Percentiles rank a stretch among this genome's conserved stretches.
Evolutionary conservation across 2,888 invertebrate species (phyloP).

Genomic region (Eupithecia exiguata): DNA sequence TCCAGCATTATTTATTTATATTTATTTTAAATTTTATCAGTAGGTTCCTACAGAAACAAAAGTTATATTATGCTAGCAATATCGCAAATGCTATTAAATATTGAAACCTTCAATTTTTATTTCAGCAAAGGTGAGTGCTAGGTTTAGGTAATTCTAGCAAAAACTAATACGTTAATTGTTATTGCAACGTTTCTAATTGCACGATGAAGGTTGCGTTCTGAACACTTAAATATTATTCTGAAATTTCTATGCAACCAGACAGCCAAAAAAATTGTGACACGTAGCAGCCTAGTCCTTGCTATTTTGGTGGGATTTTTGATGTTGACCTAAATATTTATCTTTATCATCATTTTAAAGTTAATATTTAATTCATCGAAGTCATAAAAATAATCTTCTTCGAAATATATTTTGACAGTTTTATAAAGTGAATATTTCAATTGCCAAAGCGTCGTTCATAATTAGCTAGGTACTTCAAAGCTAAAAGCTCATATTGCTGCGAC

Average conservation of each 20-base stretch:
- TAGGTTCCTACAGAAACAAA: too few relatives aligned
- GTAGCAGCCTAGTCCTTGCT: not conserved
- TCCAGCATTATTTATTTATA: too few relatives aligned
- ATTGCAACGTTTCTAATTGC: not conserved
- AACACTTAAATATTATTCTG: not conserved
- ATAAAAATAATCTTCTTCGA: not conserved
- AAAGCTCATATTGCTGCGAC: not conserved
- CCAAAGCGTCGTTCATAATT: not conserved
- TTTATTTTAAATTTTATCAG: too few relatives aligned
- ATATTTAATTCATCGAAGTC: not conserved
- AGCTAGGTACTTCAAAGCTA: not conserved
- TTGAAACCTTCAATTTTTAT: not conserved
- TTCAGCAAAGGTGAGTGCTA: not conserved
- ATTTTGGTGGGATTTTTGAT: not conserved
- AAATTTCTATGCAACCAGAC: not conserved
- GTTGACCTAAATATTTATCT: slow-evolving; percentile 11
- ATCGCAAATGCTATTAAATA: not conserved
- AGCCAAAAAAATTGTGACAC: not conserved
- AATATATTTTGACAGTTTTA: not conserved
- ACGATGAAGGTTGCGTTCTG: not conserved
- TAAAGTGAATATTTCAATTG: not conserved
- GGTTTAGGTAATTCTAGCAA: not conserved
- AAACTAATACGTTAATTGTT: not conserved
- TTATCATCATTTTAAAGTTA: not conserved
- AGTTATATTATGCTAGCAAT: not conserved